These are phyloP conservation scores for Patagioenas fasciata DNA, from an alignment of 2,113 vertebrate genomes.

Conservation along the genomic window DNA sequence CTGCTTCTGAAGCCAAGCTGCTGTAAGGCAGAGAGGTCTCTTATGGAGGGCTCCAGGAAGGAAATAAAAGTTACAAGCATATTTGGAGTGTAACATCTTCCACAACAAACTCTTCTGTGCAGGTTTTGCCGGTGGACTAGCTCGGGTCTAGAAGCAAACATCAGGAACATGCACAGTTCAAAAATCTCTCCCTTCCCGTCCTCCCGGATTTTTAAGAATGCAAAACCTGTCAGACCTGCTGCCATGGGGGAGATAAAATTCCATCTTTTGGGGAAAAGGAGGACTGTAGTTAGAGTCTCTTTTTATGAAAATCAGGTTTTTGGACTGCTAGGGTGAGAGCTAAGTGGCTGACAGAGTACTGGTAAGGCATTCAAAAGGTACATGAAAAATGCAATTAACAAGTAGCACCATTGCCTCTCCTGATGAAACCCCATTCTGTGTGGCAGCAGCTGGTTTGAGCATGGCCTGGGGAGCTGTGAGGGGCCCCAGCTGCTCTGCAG, in stretches of 20 bases:
- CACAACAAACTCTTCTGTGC: neutral
- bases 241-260: neutral
- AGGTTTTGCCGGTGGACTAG: neutral
- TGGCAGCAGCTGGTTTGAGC: neutral
- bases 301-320: neutral
- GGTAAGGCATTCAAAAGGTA: neutral
- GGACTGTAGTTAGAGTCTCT: neutral
- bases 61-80: accelerated
- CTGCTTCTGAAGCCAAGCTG: neutral
- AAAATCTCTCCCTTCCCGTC: neutral
- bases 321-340: neutral
- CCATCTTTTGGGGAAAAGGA: neutral
- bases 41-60: neutral
- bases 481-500: accelerated
- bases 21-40: accelerated
- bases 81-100: neutral
- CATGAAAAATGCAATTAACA: neutral
- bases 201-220: neutral
- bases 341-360: neutral
- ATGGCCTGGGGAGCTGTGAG: neutral
- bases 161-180: neutral
- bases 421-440: neutral
- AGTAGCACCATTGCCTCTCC: neutral
- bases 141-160: neutral
- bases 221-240: neutral